Conservation (phyloP, 2,113 vertebrate genomes). For the Oceanodroma tethys region DNA sequence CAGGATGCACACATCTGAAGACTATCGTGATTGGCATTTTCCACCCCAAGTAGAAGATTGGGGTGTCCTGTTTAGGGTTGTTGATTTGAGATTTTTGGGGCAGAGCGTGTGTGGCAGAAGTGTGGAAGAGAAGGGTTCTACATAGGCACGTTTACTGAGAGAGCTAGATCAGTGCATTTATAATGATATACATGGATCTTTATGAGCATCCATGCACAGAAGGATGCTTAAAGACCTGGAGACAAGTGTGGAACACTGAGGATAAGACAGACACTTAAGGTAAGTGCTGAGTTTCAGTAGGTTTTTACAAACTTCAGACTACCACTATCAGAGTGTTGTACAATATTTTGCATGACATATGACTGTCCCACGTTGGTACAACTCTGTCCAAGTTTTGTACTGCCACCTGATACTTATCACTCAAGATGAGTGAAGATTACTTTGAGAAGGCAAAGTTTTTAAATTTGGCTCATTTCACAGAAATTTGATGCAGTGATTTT, state of each 20-base stretch:
- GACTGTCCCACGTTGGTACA: too few relatives aligned
- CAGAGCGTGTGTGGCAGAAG: accelerated
- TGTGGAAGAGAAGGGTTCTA: background rate
- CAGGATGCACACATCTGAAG: background rate
- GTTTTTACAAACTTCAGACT: background rate
- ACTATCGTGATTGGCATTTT: background rate
- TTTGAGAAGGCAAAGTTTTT: background rate
- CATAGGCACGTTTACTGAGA: background rate
- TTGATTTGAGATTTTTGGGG: background rate
- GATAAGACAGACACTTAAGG: background rate
- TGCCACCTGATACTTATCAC: background rate
- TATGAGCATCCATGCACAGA: background rate
- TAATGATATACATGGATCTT: background rate
- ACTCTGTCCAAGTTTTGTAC: background rate
- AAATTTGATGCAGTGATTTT: background rate
- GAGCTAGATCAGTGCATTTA: background rate
- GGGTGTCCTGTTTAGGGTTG: background rate
- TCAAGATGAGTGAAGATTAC: background rate
- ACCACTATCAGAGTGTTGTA: background rate
- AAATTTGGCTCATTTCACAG: background rate
- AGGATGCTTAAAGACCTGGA: background rate
- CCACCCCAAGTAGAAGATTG: background rate
- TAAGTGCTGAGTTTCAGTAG: background rate
- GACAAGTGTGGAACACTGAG: background rate
- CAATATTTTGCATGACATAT: background rate